Evolutionary conservation across 2,797 vertebrate species (phyloP), one percentile per base, ranked within the genome.

Genomic region (Antrozous pallidus): DNA sequence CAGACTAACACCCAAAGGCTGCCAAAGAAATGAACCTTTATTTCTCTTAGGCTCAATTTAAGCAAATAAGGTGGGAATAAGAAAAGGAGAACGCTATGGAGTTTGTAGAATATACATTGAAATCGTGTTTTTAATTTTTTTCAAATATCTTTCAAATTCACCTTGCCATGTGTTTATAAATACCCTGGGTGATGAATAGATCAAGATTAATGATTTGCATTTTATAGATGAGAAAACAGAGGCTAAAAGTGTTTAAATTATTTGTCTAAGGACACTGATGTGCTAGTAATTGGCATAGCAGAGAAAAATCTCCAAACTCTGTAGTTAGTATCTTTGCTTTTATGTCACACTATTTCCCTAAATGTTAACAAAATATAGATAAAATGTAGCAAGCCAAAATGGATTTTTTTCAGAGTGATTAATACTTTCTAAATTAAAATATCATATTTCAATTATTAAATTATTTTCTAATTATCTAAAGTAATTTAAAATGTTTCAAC

Each of bases 381-480:
- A 77, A 95, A 40, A 49, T 47, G 8, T 10, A 84, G 20, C 31
- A 88, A 24, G 26, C 47, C 28, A 75, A 82, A 82, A 65, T 31
- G 13, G 51, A 69, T 42, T 86, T 81, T 81, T 63, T 78, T 81
- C 47, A 45, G 20, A 78, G 45, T 14, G 12, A 90, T 63, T n/a
- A 54, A 56, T 90, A 83, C 22, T 88, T 82, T 58, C 42, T 75
- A 65, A 24, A 47, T 63, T 83, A 74, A 58, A 88, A 92, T 93
- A 6, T 9, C 12, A 31, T 65, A 31, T 42, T 79, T 90, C 14
- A 51, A 18, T 85, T 84, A 71, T 49, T 40, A 13, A 10, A 78
- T 80, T 79, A 47, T 58, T 81, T 91, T 26, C 13, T 71, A 82
- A 49, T 85, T 88, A 78, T 74, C 88, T 80, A n/a, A 78, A 87